Base-by-base conservation (phyloP, 2,113 vertebrate genomes). In the Oreocharis arfaki region DNA sequence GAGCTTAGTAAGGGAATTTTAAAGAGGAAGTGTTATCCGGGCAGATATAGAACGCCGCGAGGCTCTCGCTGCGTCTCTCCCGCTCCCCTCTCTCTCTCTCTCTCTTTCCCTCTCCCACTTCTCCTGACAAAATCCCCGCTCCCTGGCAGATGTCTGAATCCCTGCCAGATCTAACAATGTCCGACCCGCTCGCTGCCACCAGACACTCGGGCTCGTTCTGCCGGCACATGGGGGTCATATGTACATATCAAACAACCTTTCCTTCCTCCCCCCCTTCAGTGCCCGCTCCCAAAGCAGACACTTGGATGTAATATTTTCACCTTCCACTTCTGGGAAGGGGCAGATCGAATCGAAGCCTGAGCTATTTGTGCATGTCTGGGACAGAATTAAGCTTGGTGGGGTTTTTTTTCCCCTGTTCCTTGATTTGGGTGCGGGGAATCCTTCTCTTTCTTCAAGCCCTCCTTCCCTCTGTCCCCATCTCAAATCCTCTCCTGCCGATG, bases 1-100 rank as follows among this genome's bases (percentile, higher is more conserved):
- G 65, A 81, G 95, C 95, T 96, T 42, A 64, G 95, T 61, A 94
- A 97, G 93, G 94, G 91, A 95, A 86, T 74, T 91, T 92, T 95
- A 93, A 85, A 92, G 87, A 96, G 64, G 90, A 94, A 44, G 56
- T 18, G 84, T 89, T 93, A 39, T 63, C 30, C 65, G 75, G 87
- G 76, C 59, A 8, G 19, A 68, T 24, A 50, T 7, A 60, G 57
- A 93, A 18, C 30, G 44, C 89, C 15, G 95, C 67, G 83, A 96
- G 84, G 32, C 75, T 80, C 73, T 77, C 26, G 33, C 35, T 4
- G 64, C 6, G 23, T 55, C 61, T n/a, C 77, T 71, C 65, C 90
- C 15, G 46, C 81, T 71, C 84, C 46, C 50, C 47, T 55, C 46
- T 63, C 61, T 32, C 75, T 70, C 64, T 89, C 18, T 16, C 24